Conservation (phyloP, 2,888 invertebrate species). For the Sericinus montela region DNA sequence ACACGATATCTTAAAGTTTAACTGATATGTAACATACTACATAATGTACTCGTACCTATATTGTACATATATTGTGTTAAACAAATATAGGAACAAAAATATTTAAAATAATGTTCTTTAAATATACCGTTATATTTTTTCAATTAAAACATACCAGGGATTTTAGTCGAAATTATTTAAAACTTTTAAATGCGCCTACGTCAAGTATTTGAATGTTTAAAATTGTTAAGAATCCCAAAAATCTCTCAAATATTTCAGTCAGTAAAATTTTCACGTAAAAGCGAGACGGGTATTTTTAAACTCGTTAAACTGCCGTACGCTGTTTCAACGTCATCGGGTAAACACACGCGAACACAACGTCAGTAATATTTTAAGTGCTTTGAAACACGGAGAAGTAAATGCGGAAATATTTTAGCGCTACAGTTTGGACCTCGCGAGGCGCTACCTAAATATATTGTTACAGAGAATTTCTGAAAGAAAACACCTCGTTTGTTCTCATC, state of each 20-base stretch:
- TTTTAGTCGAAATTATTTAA: neutral
- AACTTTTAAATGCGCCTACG: too few relatives aligned
- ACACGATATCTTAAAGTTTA: too few relatives aligned
- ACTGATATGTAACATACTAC: too few relatives aligned
- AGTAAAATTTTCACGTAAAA: neutral
- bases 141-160: too few relatives aligned
- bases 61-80: too few relatives aligned
- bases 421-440: neutral
- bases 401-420: neutral
- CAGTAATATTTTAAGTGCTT: neutral
- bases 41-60: too few relatives aligned
- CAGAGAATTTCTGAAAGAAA: neutral
- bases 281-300: neutral
- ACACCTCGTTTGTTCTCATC: too few relatives aligned
- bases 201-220: neutral
- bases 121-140: too few relatives aligned
- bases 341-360: neutral
- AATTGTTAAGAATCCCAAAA: neutral
- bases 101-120: too few relatives aligned
- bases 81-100: too few relatives aligned
- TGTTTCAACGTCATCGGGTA: slow-evolving; percentile 1
- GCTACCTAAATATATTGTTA: neutral
- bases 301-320: neutral
- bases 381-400: neutral
- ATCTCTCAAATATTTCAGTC: neutral